phyloP scores from a whole-genome alignment of 1,140 invertebrate species.

The Polypedilum pembai region DNA sequence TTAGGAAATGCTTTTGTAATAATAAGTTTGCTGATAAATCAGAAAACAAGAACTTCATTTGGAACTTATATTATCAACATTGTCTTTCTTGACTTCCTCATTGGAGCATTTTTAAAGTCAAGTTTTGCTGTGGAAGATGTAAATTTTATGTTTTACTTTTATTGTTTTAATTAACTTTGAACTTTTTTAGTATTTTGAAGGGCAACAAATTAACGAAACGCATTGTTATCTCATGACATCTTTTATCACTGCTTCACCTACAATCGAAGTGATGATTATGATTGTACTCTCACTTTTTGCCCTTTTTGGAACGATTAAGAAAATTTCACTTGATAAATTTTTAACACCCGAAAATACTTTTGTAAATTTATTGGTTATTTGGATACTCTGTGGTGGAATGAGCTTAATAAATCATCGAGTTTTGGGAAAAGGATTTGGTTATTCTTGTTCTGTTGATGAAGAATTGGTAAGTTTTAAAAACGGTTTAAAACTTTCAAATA shows the following conservation, averaged over 20 bases:
- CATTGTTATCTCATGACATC: constrained; percentile 3
- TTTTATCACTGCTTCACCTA: not conserved
- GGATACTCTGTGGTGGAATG: not conserved
- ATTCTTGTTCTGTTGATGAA: not conserved
- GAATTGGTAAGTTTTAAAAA: not conserved
- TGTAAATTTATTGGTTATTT: not conserved
- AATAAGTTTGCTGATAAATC: not conserved
- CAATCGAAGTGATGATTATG: not conserved
- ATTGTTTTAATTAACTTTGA: no score
- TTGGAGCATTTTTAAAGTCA: constrained; percentile 3
- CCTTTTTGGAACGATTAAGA: not conserved
- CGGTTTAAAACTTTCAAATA: no score
- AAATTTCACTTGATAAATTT: not conserved
- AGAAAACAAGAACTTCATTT: not conserved
- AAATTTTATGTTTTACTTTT: not conserved
- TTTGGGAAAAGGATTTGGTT: not conserved
- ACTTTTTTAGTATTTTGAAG: not conserved
- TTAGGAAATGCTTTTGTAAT: not conserved
- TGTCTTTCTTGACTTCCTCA: not conserved
- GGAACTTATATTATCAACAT: not conserved
- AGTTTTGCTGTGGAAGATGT: not conserved
- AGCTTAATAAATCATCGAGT: not conserved
- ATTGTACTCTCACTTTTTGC: not conserved
- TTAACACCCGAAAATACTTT: not conserved
- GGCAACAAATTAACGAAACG: not conserved